Base-by-base conservation (phyloP, 2,888 invertebrate genomes). In the Trichopria drosophilae region DNA sequence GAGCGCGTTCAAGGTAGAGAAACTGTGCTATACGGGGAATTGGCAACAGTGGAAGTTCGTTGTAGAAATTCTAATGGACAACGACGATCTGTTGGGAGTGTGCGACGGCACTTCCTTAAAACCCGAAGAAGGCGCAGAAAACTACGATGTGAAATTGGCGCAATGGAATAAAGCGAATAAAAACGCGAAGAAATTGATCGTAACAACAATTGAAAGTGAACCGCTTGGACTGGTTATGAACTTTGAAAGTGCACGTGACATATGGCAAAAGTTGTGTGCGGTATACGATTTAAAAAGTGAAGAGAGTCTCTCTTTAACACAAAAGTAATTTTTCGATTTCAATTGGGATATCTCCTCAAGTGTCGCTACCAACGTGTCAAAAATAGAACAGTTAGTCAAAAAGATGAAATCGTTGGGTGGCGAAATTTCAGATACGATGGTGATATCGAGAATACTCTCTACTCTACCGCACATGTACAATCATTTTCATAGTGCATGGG, bases 1-100 rank as follows among this genome's bases (percentile, higher is more conserved):
- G n/a, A n/a, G n/a, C n/a, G n/a, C n/a, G n/a, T n/a, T n/a, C n/a
- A n/a, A n/a, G n/a, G n/a, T n/a, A n/a, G n/a, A n/a, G n/a, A n/a
- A n/a, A n/a, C n/a, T n/a, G n/a, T n/a, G n/a, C n/a, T n/a, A n/a
- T n/a, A n/a, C n/a, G 53, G 51, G 51, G 24, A 42, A 42, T 12
- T 42, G 42, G 42, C 15, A 32, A 2, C 55, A 57, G 23, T 60
- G 57, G 58, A 48, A 45, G 24, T 58, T 60, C 40, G 47, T 59
- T 4, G 34, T 43, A 10, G 6, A 23, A 4, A 34, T 23, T 4
- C 10, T 43, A 9, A 7, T 43, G 22, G 59, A 58, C 15, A 37
- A 41, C 10, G 39, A 54, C 7, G 39, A 55, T 35, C 23, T 36
- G 1, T 12, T 56, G 19, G 47, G 46, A n/a, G 53, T 58, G 4